A percentile compares a stretch with the other conserved stretches of the same genome.
Evolutionary conservation across 1,140 invertebrate genomes (phyloP).

Genomic region (Cotesia typhae): DNA sequence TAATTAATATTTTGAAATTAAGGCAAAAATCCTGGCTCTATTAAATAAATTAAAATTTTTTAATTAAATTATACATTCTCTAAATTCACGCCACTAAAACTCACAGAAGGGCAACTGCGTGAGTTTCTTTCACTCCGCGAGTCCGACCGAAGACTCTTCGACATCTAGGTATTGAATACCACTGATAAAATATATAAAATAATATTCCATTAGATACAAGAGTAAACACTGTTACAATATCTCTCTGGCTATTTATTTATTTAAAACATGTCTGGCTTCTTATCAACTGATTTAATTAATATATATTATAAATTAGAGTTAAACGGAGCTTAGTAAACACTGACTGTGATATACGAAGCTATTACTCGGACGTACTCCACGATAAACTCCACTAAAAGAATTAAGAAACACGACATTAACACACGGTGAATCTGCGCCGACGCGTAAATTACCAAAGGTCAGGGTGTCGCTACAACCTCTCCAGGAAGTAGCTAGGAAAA

Average conservation of each 20-base stretch:
- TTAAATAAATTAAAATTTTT: too few species aligned
- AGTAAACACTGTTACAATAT: not conserved
- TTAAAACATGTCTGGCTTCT: not conserved
- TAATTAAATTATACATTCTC: not conserved
- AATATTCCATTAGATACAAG: slow-evolving; percentile 41
- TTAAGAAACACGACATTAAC: too few species aligned
- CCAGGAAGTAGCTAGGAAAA: slow-evolving; percentile 23
- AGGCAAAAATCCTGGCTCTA: too few species aligned
- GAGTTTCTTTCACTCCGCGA: slow-evolving; percentile 43
- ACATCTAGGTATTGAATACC: slow-evolving; percentile 32
- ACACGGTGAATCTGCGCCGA: slow-evolving; percentile 40
- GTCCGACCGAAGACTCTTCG: slow-evolving; percentile 36
- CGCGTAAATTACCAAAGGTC: slow-evolving; percentile 43
- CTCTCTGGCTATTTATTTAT: not conserved
- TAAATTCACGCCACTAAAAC: slow-evolving; percentile 11
- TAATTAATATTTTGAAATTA: too few species aligned
- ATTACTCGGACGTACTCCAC: not conserved
- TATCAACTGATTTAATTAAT: slow-evolving; percentile 3
- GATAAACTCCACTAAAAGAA: slow-evolving; percentile 9
- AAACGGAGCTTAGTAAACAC: slow-evolving; percentile 5
- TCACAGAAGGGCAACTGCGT: slow-evolving; percentile 53
- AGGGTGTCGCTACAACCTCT: slow-evolving; percentile 28
- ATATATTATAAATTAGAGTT: not conserved
- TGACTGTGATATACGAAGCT: slow-evolving; percentile 3
- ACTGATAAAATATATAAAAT: slow-evolving; percentile 5